These are phyloP conservation scores for Pedetes capensis DNA, from an alignment of 2,113 vertebrate genomes.

Conservation along the genomic window DNA sequence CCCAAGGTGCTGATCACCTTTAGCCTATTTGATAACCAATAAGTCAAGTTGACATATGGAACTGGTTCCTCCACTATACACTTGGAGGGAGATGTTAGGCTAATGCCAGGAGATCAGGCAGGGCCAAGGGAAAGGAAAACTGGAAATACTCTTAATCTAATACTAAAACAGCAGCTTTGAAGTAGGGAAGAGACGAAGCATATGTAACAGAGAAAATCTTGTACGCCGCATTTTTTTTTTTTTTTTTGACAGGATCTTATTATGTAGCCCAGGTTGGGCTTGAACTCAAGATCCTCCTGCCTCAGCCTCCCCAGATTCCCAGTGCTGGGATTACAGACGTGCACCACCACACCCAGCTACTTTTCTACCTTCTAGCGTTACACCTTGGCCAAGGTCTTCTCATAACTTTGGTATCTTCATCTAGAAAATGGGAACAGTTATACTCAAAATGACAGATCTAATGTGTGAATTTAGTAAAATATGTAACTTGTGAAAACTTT, in stretches of 20 bases:
- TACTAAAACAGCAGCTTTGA: background rate
- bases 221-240: no score
- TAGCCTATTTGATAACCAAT: background rate
- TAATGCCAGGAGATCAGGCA: background rate
- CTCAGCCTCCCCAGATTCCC: no score
- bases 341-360: no score
- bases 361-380: background rate
- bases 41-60: no score
- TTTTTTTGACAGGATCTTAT: no score
- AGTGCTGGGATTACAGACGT: no score
- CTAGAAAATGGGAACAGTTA: background rate
- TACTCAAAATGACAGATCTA: background rate
- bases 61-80: background rate
- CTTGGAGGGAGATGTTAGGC: background rate
- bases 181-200: background rate
- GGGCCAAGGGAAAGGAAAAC: background rate
- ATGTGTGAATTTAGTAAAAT: background rate
- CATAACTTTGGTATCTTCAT: background rate
- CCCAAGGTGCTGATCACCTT: background rate
- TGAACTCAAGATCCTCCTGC: no score
- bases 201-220: background rate
- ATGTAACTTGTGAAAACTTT: background rate
- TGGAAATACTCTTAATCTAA: background rate
- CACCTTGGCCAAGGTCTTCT: background rate
- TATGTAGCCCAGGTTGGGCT: no score